Evolutionary conservation across 64 coral and sea anemone genomes (phyloP), one percentile per base, ranked within the genome.

Genomic region (Montipora cactus): DNA sequence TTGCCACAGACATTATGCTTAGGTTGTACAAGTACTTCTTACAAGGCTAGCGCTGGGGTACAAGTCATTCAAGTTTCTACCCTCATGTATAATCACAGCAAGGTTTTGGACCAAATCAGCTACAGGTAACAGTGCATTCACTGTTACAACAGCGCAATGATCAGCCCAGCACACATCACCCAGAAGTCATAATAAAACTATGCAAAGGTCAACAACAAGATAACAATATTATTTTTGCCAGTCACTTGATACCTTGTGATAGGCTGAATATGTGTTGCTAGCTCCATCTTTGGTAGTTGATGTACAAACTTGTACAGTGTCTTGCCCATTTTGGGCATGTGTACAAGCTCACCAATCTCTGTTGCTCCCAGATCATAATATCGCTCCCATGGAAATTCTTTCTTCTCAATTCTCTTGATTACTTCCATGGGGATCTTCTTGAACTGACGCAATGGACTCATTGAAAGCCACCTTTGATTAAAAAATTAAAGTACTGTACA

Each of bases 241-340:
- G 10, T 19, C 52, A 21, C 4, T 21, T 28, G 83, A 70, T 62
- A 96, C 98, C 98, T 94, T 75, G 98, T 99, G 15, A 99, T 99
- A 74, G 98, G 98, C 68, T 99, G 98, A 18, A 99, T 99, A 14
- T 99, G 98, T 80, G 98, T 99, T 7, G 98, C 94, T 22, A 99
- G 89, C 77, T 99, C 98, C 95, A 96, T 94, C 79, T 99, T 99
- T 25, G 98, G 98, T 12, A 99, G 80, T 75, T 99, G 98, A 79
- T 99, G 98, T 57, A 99, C 95, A 94, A 99, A 95, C 87, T 99
- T 99, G 83, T 99, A 93, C 52, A 99, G 67, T 12, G 95, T 96
- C 71, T 99, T 99, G 7, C 98, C 98, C 95, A 99, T 96, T 75
- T 99, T 99, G 11, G 98, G 98, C 98, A 99, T 99, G 85, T 99